Evolutionary conservation across 2,113 vertebrate species (phyloP).

Genomic region (Xiphophorus couchianus): DNA sequence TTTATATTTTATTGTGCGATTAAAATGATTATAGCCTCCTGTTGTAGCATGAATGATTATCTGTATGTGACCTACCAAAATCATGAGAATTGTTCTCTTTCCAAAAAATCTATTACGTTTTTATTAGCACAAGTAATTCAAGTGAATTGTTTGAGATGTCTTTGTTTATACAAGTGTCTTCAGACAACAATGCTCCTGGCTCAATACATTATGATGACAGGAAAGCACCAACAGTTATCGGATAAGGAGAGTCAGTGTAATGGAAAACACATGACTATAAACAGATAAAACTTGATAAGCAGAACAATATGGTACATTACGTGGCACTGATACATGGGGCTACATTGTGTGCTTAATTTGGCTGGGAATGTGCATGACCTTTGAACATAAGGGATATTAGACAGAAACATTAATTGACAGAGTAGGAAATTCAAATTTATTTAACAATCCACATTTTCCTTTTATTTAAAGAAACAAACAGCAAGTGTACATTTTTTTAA

Average conservation of each 20-base stretch:
- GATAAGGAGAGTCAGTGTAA: constrained; percentile 51
- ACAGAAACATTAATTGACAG: background rate
- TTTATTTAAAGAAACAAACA: constrained; percentile 1
- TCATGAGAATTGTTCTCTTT: constrained; percentile 23
- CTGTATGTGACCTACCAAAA: constrained; percentile 6
- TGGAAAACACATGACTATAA: constrained; percentile 47
- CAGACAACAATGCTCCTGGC: constrained; percentile 48
- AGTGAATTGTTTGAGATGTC: constrained; percentile 45
- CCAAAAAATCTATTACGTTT: constrained; percentile 16
- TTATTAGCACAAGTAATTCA: constrained; percentile 42
- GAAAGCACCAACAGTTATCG: constrained; percentile 63
- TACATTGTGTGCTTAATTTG: constrained; percentile 35
- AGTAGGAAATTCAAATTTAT: constrained; percentile 16
- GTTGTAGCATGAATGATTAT: background rate
- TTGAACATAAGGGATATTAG: constrained; percentile 13
- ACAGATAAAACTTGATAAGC: constrained; percentile 57
- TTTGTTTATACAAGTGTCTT: constrained; percentile 51
- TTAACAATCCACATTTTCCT: constrained; percentile 11
- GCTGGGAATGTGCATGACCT: background rate
- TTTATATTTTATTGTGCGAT: constrained; percentile 8
- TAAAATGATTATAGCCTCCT: background rate
- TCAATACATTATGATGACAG: constrained; percentile 40
- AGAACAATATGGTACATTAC: constrained; percentile 51
- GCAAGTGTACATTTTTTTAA: background rate
- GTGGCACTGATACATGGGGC: constrained; percentile 34